phyloP scores from a whole-genome alignment of 1,140 invertebrate genomes.

The Procambarus clarkii region DNA sequence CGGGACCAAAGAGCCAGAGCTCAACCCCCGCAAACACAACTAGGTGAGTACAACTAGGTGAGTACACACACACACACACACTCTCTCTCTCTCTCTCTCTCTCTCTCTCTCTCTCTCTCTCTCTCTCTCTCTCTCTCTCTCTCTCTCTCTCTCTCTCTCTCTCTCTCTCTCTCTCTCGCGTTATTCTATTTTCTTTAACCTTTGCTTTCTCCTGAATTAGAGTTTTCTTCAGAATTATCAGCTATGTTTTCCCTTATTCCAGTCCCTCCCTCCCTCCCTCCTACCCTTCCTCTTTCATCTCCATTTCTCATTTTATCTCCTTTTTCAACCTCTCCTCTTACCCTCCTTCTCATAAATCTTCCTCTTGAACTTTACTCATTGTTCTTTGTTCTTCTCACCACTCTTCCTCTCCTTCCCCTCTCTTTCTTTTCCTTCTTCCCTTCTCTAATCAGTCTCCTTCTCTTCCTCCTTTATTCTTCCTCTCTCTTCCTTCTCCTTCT shows the following conservation, averaged over 20 bases:
- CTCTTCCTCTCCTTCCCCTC: not conserved
- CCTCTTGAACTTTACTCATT: not conserved
- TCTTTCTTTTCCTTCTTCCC: not conserved
- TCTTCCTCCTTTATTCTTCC: not conserved
- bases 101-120: not conserved
- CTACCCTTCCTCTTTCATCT: not conserved
- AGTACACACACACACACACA: too few species aligned
- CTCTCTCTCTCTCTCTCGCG: not conserved
- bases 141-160: not conserved
- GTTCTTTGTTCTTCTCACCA: not conserved
- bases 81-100: not conserved
- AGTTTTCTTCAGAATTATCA: too few species aligned
- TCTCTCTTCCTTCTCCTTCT: not conserved
- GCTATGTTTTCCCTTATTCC: too few species aligned
- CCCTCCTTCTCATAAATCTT: not conserved
- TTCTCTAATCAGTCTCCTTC: not conserved
- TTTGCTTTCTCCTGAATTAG: too few species aligned
- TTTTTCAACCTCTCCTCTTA: not conserved
- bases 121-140: not conserved
- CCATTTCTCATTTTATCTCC: not conserved
- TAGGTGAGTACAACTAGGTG: too few species aligned
- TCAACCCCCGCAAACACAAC: too few species aligned
- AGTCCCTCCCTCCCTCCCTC: not conserved
- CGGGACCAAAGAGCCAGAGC: too few species aligned
- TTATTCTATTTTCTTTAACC: too few species aligned